Evolutionary conservation across 23 tunicate genomes (phyloP), one percentile per base, ranked within the genome.

Genomic region (Clavelina lepadiformis): DNA sequence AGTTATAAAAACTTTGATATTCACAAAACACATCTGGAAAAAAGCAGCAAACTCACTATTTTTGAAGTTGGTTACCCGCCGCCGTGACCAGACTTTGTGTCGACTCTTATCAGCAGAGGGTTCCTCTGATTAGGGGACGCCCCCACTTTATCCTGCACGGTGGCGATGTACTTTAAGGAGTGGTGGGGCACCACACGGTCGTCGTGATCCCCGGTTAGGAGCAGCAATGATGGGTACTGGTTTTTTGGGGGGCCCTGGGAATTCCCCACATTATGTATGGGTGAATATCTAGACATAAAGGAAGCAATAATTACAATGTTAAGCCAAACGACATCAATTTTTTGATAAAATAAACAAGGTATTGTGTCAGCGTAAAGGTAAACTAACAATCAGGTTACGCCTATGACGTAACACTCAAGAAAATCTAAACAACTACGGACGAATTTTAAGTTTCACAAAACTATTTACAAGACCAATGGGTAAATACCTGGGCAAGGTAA

Each of bases 101-200:
- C 98, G 54, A 93, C 93, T 19, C 94, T 53, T 5, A 85, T 85
- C 2, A 93, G 67, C 28, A 93, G 75, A 1, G 94, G 94, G 51
- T 79, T 84, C 35, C 20, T 85, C 31, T 79, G 80, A 1, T 70
- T 11, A 5, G 56, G 36, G 18, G 55, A n/a, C 4, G 85, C 37
- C 3, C 97, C 97, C 28, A 75, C 65, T 1, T 65, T 26, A 26
- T 85, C 81, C 49, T 86, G 99, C 22, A 94, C 91, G 2, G 71
- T 76, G 28, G 95, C 99, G 28, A 86, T 80, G 60, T 80, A 94
- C 34, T 94, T 94, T 25, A 94, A 77, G 20, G 87, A 76, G 59
- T 86, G 95, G 57, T 93, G 98, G 1, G 98, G 98, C 11, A 93
- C 98, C 2, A 93, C 98, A 6, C 98, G 65, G 69, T 93, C 98